Evolutionary conservation across 2,888 invertebrate genomes (phyloP).

Genomic region (Lycocerus yunnanus): DNA sequence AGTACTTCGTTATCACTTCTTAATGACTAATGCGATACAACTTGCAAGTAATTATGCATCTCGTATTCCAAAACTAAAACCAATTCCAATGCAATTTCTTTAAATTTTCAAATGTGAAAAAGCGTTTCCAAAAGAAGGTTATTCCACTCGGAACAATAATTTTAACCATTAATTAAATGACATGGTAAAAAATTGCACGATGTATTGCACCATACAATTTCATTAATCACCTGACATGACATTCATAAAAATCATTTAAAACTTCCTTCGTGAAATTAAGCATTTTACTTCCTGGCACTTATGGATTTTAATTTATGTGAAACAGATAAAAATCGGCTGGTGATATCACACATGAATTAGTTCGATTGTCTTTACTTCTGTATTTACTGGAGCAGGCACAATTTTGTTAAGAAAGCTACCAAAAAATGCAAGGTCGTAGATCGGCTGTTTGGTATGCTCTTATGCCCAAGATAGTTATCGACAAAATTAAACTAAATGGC

Average conservation of each 20-base stretch:
- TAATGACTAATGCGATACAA: background rate
- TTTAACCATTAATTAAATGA: background rate
- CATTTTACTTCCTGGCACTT: background rate
- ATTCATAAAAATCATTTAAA: background rate
- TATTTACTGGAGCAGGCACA: too few species aligned
- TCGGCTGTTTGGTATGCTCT: too few species aligned
- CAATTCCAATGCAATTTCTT: too few species aligned
- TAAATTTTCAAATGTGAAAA: too few species aligned
- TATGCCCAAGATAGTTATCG: too few species aligned
- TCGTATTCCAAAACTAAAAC: background rate
- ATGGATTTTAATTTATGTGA: too few species aligned
- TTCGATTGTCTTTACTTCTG: too few species aligned
- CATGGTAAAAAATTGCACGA: background rate
- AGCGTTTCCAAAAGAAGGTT: too few species aligned
- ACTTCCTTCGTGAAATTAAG: background rate
- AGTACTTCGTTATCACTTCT: background rate
- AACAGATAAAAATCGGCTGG: background rate
- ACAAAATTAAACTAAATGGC: too few species aligned
- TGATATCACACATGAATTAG: too few species aligned
- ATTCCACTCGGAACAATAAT: background rate
- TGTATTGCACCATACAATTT: background rate
- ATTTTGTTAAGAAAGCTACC: too few species aligned
- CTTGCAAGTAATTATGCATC: background rate
- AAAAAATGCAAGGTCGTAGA: too few species aligned
- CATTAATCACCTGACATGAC: background rate